A percentile compares a stretch with the other conserved stretches of the same genome.
phyloP scores from a whole-genome alignment of 2,888 invertebrate genomes.

The Cataglyphis albicans region DNA sequence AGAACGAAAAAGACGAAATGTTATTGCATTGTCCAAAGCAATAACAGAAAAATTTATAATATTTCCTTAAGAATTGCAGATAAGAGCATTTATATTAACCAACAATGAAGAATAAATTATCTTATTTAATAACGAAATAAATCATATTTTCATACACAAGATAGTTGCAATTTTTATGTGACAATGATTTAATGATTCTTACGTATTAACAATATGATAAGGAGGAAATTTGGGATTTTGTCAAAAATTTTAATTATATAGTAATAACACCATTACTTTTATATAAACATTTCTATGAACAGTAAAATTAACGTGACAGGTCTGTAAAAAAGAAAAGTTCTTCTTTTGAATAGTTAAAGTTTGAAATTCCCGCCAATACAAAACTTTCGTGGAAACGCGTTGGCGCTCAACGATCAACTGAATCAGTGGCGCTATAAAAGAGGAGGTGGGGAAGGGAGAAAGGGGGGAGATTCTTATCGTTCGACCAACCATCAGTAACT shows the following conservation, averaged over 20 bases:
- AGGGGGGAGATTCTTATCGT: slow-evolving; percentile 75
- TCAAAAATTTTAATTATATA: neutral
- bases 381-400: slow-evolving; percentile 67
- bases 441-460: neutral
- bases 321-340: neutral
- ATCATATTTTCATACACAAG: slow-evolving; percentile 28
- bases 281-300: neutral
- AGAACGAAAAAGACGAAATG: neutral
- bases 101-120: slow-evolving; percentile 6
- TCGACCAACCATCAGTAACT: slow-evolving; percentile 78
- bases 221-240: neutral
- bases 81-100: neutral
- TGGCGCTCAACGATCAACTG: slow-evolving; percentile 79
- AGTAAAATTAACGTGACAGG: neutral
- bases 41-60: slow-evolving; percentile 14
- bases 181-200: neutral
- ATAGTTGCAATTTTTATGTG: neutral
- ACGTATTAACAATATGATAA: neutral
- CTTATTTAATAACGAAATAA: slow-evolving; percentile 26
- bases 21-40: neutral
- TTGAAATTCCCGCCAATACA: slow-evolving; percentile 39
- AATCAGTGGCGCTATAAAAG: slow-evolving; percentile 44
- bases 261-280: neutral
- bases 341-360: neutral
- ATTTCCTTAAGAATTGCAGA: neutral